Base-by-base conservation (phyloP, 1,140 invertebrate species). In the Wiebesia pumilae region DNA sequence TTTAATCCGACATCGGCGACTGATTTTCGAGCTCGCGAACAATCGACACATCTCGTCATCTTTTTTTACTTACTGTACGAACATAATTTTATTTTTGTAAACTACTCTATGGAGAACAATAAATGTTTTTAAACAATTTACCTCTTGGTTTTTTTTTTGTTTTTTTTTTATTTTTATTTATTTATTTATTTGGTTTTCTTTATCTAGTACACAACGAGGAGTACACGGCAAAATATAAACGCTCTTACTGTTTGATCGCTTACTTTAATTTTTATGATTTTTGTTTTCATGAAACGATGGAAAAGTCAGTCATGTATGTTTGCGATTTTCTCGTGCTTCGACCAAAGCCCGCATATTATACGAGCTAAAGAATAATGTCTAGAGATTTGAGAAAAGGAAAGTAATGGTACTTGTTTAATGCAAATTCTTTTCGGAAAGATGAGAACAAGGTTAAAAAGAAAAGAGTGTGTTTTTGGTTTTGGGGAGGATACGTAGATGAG, bases 71-170 rank as follows among this genome's bases (percentile, higher is more conserved):
- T 54, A 78, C 14, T 84, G 65, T 71, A 40, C 47, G 38, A 81
- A 80, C n/a, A 65, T 84, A 69, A 81, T 87, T 87, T 87, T 87
- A 87, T 87, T 87, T 87, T 87, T 87, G 86, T 87, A 87, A 84
- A 30, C 71, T 73, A 83, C 81, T 71, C 73, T 87, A 73, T 87
- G 85, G 58, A 81, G 82, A 87, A 84, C 81, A 87, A 87, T 84
- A 87, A 87, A 87, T 33, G 69, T 73, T 87, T 87, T 80, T 83
- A 71, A 82, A 83, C 33, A 78, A 78, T 73, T 78, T 47, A 35
- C n/a, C 33, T 38, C 27, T 67, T 86, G 30, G n/a, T 51, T 79
- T 27, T 43, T 81, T 40, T 77, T 35, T 83, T 54, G 43, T 47
- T 47, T 47, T 7, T 4, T 47, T 47, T 47, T 47, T 47, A 12